A percentile compares a stretch with the other conserved stretches of the same genome.
These are phyloP conservation scores for Epicampocera succincta DNA, from an alignment of 2,888 invertebrate genomes.

Conservation along the genomic window DNA sequence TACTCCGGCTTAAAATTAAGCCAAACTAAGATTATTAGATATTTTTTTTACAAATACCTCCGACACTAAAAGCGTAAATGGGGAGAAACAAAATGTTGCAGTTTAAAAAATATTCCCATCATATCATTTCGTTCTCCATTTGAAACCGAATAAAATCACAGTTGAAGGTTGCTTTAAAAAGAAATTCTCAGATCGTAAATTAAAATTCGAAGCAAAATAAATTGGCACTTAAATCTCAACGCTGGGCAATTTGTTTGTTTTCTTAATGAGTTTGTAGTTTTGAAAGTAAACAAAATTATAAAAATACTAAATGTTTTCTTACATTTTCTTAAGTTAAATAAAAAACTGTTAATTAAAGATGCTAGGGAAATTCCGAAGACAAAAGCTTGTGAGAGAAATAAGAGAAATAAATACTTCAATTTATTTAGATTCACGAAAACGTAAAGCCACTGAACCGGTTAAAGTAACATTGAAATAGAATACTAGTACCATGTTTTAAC, in stretches of 20 bases:
- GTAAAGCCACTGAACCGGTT: too few species aligned
- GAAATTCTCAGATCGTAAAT: slow-evolving; percentile 63
- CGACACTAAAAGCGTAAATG: too few species aligned
- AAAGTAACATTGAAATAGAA: too few species aligned
- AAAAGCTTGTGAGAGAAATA: too few species aligned
- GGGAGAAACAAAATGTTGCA: too few species aligned
- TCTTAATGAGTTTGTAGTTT: slow-evolving; percentile 44
- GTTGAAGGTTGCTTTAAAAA: slow-evolving; percentile 35
- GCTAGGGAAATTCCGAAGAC: neutral
- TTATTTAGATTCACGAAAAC: too few species aligned
- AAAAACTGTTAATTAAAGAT: slow-evolving; percentile 29
- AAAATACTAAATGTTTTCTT: slow-evolving; percentile 2
- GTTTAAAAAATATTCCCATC: slow-evolving; percentile 23
- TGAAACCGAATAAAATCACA: slow-evolving; percentile 23
- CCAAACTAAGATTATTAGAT: too few species aligned
- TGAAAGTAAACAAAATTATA: slow-evolving; percentile 43
- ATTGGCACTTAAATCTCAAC: slow-evolving; percentile 24
- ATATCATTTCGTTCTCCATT: slow-evolving; percentile 50
- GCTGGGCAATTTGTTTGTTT: slow-evolving; percentile 52
- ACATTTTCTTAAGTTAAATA: slow-evolving; percentile 16
- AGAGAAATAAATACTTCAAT: too few species aligned
- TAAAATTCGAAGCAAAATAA: slow-evolving; percentile 44
- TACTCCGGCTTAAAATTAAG: too few species aligned
- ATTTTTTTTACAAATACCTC: too few species aligned
- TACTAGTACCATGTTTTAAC: too few species aligned